Conservation (phyloP, 2,113 vertebrate genomes). For the Gadus macrocephalus region DNA sequence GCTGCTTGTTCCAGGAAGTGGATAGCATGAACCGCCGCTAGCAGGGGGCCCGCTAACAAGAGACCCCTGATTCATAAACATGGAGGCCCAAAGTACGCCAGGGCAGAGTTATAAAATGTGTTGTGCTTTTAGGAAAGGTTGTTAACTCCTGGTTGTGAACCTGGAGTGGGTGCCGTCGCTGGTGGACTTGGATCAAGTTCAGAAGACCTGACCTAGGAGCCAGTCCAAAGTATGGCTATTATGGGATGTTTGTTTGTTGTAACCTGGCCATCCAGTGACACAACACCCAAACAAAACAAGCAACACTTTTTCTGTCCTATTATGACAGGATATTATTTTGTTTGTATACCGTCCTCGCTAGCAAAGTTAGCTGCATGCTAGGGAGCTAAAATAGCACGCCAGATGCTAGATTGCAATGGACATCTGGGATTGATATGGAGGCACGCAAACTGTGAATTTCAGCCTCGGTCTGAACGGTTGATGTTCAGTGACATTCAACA, state of each 20-base stretch:
- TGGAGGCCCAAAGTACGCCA: not conserved
- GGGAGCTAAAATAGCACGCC: too few species aligned
- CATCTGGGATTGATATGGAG: too few species aligned
- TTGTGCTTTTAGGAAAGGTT: slow-evolving; percentile 12
- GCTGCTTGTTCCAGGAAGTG: slow-evolving; percentile 47
- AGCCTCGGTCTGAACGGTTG: slow-evolving; percentile 42
- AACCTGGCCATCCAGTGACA: slow-evolving; percentile 4
- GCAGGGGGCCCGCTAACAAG: too few species aligned
- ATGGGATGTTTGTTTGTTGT: slow-evolving; percentile 24
- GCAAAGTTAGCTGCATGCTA: slow-evolving; percentile 42
- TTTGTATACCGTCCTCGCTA: slow-evolving; percentile 14
- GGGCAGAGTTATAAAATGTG: slow-evolving; percentile 12
- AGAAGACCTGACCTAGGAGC: too few species aligned
- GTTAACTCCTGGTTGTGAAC: not conserved
- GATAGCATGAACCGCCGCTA: slow-evolving; percentile 57
- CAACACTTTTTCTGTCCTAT: slow-evolving; percentile 35
- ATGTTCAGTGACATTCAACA: slow-evolving; percentile 58
- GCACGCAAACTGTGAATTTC: slow-evolving; percentile 9
- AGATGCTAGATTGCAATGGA: too few species aligned
- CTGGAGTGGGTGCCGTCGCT: not conserved
- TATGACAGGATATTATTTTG: slow-evolving; percentile 17
- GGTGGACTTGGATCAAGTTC: too few species aligned
- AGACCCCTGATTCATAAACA: too few species aligned
- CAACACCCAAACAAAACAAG: not conserved
- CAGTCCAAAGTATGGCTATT: slow-evolving; percentile 8